Evolutionary conservation across 2,888 invertebrate genomes (phyloP), one percentile per base, ranked within the genome.

Genomic region (Erebia aethiops): DNA sequence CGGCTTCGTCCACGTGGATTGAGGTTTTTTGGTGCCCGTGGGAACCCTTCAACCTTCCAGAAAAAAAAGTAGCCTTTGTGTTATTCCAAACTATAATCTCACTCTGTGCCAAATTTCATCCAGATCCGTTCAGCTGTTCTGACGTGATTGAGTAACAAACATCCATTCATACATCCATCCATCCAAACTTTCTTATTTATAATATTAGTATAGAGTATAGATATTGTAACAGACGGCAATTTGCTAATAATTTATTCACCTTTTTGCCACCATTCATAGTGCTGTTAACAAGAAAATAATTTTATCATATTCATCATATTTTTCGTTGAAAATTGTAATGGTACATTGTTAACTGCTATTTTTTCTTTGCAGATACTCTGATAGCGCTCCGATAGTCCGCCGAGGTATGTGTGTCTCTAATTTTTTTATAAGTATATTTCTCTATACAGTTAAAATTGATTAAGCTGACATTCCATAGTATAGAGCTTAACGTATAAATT

Each of bases 351-450:
- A 21, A 64, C 69, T 70, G 16, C 21, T n/a, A 4, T 69, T 43
- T 74, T 77, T 78, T 72, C 46, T 58, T 84, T 83, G 18, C 82
- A 86, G 85, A 67, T 72, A 76, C 52, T 75, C 79, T 68, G 70
- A 78, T 72, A 83, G 82, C 11, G 60, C 71, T 57, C 62, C 75
- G 60, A 78, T 75, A 51, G 26, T 69, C 10, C 79, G 77, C 62
- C 81, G 77, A 82, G 84, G 86, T 85, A 78, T 70, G 81, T 81
- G 54, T 65, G 43, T 68, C 51, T 68, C 51, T 13, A 54, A 57
- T 49, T 57, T 68, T 56, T 56, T 60, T 57, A 64, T 60, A 57
- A 63, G 52, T 58, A 62, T 62, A 62, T 62, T 21, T 46, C 41
- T 46, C 8, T 49, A 72, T 35, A 35, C 35, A 52, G 66, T 54